Percentiles rank a stretch among this genome's conserved stretches.
phyloP scores from a whole-genome alignment of 2,888 invertebrate genomes.

The Drosophila subquinaria region DNA sequence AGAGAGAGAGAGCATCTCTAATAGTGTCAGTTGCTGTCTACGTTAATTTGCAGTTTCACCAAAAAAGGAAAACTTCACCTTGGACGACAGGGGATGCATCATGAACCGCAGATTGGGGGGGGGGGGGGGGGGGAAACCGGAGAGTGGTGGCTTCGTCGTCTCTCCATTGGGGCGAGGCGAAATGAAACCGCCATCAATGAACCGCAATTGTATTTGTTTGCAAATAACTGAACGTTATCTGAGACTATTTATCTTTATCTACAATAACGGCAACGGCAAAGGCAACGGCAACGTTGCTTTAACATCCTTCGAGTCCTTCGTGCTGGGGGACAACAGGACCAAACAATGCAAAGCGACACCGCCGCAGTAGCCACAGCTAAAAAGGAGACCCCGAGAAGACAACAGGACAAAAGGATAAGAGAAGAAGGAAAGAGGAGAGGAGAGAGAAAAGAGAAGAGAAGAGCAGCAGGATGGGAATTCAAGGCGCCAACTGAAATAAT shows the following conservation, averaged over 20 bases:
- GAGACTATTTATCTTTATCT: conserved; percentile 80
- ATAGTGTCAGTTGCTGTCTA: conserved; percentile 7
- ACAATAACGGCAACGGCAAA: conserved; percentile 50
- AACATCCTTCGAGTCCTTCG: conserved; percentile 12
- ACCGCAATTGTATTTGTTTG: conserved; percentile 82
- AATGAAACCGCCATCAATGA: conserved; percentile 78
- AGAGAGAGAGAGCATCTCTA: neutral
- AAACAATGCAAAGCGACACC: conserved; percentile 68
- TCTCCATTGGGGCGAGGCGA: conserved; percentile 41
- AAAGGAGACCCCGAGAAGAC: conserved; percentile 21
- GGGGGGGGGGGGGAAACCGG: conserved; percentile 21
- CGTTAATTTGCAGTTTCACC: conserved; percentile 24
- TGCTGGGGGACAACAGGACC: conserved; percentile 25
- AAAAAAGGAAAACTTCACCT: conserved; percentile 14
- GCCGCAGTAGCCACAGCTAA: conserved; percentile 44
- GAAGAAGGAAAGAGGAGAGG: neutral
- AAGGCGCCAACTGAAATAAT: conserved; percentile 79
- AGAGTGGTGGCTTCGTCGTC: conserved; percentile 18
- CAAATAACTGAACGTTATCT: conserved; percentile 80
- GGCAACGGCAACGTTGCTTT: conserved; percentile 30
- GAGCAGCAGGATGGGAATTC: conserved; percentile 30
- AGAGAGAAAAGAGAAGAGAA: conserved; percentile 9
- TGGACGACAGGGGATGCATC: conserved; percentile 15
- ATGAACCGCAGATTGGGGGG: conserved; percentile 53
- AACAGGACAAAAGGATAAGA: neutral